Base-by-base conservation (phyloP, 2,113 vertebrate genomes). In the Myiozetetes cayanensis region DNA sequence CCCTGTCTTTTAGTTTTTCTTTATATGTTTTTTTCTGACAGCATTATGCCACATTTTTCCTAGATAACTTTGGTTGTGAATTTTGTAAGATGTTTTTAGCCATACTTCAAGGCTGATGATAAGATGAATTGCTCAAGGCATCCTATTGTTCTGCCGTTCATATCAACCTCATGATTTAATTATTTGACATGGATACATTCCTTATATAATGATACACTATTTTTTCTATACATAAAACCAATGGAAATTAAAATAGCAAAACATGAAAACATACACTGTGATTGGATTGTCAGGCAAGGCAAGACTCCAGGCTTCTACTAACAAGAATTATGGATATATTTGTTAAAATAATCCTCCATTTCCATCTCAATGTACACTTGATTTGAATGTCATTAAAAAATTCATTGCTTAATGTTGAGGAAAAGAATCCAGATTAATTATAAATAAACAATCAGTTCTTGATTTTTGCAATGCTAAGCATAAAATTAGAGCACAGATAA, bases 371-470 rank as follows among this genome's bases (percentile, higher is more conserved):
- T 83, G 52, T 88, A 58, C 39, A 44, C 33, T 76, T 83, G 49
- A 91, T 94, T 94, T 87, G 66, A 91, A 94, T 87, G 59, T 72
- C 81, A 82, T 67, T 87, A 90, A 73, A 39, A 74, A 74, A 61
- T 31, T 61, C 31, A 50, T 73, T 94, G 65, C 65, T 85, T 81
- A 71, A 23, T 74, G 52, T n/a, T 74, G 47, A 35, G 47, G 46
- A 16, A 80, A 81, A 82, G 44, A 11, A 1, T 3, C 31, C 63
- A 12, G 22, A n/a, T 89, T 91, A 82, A 86, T 86, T 79, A 86
- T 89, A 94, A 94, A 96, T 74, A 93, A 96, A 79, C 31, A 91
- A 84, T 71, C 33, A 66, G n/a, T 43, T 88, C 68, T 81, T 93
- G 80, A 78, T 90, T 93, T 95, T 90, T 93, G 86, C 83, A 41